phyloP scores from a whole-genome alignment of 2,888 invertebrate genomes.

The Cryptocheilus praepositus region DNA sequence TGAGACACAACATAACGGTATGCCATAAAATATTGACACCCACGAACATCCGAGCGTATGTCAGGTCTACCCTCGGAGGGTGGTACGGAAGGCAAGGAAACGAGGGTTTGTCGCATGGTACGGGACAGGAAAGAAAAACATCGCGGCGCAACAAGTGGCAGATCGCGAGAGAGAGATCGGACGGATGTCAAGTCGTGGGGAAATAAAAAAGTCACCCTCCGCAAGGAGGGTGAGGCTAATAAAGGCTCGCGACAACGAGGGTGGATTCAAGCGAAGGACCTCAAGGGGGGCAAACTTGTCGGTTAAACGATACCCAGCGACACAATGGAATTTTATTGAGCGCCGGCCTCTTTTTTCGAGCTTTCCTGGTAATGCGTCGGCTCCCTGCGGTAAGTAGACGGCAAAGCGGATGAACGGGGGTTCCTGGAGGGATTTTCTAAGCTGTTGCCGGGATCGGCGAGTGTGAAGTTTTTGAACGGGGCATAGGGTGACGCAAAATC shows the following conservation, averaged over 20 bases:
- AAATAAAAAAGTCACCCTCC: constrained; percentile 73
- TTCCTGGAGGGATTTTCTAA: too few relatives aligned
- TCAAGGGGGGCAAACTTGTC: constrained; percentile 30
- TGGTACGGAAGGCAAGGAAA: neutral
- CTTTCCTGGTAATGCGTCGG: too few relatives aligned
- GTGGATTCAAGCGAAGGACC: constrained; percentile 1
- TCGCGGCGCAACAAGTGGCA: too few relatives aligned
- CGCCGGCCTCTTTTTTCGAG: constrained; percentile 30
- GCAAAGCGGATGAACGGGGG: too few relatives aligned
- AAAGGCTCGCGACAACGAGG: constrained; percentile 65
- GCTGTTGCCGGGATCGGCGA: too few relatives aligned
- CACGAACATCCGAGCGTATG: too few relatives aligned
- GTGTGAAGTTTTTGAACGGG: too few relatives aligned
- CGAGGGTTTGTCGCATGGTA: neutral
- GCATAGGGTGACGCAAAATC: too few relatives aligned
- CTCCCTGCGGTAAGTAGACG: too few relatives aligned
- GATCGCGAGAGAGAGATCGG: constrained; percentile 19
- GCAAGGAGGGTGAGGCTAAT: constrained; percentile 59
- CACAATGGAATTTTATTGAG: constrained; percentile 62
- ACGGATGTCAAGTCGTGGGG: constrained; percentile 71
- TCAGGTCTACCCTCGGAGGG: too few relatives aligned
- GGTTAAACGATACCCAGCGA: constrained; percentile 54
- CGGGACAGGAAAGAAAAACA: neutral
- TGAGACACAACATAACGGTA: too few relatives aligned
- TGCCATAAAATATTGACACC: too few relatives aligned